phyloP scores from a whole-genome alignment of 2,797 vertebrate genomes.

The Enteromius fasciolatus region DNA sequence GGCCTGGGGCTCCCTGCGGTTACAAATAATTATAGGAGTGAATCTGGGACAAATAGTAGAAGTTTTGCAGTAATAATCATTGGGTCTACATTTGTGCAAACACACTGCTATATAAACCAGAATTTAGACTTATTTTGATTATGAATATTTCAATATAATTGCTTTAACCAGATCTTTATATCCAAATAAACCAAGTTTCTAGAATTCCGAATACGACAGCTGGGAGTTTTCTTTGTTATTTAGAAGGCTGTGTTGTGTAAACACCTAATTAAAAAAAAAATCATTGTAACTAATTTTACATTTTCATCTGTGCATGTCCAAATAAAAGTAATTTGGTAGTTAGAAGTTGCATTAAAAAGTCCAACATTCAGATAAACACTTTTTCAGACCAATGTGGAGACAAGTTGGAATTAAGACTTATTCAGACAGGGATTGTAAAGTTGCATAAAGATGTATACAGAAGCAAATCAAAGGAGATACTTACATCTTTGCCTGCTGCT shows the following conservation, averaged over 20 bases:
- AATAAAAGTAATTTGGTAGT: not conserved
- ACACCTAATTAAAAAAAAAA: not conserved
- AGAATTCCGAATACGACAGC: not conserved
- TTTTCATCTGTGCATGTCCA: not conserved
- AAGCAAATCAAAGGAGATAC: conserved; percentile 58
- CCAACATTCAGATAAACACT: not conserved
- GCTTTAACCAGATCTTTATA: not conserved
- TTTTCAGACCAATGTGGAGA: not conserved
- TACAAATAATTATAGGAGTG: conserved; percentile 51
- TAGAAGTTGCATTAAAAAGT: not conserved
- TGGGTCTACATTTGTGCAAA: conserved; percentile 24
- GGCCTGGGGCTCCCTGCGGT: conserved; percentile 82
- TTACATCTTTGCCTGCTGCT: conserved; percentile 88
- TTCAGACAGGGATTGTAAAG: not conserved
- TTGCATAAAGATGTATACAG: conserved; percentile 12
- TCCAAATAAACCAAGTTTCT: not conserved
- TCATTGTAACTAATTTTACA: not conserved
- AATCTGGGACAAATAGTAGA: conserved; percentile 8
- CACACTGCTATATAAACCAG: not conserved
- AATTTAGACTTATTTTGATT: not conserved
- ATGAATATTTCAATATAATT: not conserved
- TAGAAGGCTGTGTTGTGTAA: not conserved
- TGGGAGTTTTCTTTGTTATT: not conserved
- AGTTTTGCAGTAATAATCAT: conserved; percentile 35
- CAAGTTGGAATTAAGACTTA: not conserved